These are phyloP conservation scores for Numenius arquata DNA, from an alignment of 2,113 vertebrate genomes.

Conservation along the genomic window DNA sequence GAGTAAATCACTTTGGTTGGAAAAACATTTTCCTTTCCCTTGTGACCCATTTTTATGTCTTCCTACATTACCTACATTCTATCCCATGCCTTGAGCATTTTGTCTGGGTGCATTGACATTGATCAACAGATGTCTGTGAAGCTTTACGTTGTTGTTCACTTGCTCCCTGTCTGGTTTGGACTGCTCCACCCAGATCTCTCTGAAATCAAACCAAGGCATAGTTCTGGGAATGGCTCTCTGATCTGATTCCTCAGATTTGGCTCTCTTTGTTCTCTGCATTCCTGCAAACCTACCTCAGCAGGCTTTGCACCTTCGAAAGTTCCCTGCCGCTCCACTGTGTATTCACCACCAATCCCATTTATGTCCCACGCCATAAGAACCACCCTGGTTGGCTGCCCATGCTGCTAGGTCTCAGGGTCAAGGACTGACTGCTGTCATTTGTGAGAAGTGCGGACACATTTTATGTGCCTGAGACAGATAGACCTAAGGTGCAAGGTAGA, in stretches of 20 bases:
- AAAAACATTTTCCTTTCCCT: not conserved
- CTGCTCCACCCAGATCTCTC: not conserved
- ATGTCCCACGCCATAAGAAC: not conserved
- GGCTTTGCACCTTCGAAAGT: not conserved
- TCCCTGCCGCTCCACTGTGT: not conserved
- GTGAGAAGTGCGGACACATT: not conserved
- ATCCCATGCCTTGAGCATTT: not conserved
- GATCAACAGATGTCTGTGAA: not conserved
- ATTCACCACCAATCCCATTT: accelerated
- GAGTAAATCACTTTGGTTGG: not conserved
- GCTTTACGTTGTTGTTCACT: not conserved
- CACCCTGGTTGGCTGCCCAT: not conserved
- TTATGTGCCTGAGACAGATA: not conserved
- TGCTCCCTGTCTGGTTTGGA: not conserved
- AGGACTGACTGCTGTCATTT: not conserved
- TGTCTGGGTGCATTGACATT: not conserved
- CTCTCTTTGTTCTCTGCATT: not conserved
- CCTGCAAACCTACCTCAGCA: not conserved
- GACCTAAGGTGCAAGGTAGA: not conserved
- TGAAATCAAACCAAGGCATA: not conserved
- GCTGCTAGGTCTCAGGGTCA: not conserved
- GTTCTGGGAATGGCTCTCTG: not conserved
- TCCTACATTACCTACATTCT: not conserved
- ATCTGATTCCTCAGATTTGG: not conserved
- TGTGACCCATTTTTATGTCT: not conserved